These are phyloP conservation scores for Bombus soroeensis DNA, from an alignment of 1,140 invertebrate genomes.

Conservation along the genomic window DNA sequence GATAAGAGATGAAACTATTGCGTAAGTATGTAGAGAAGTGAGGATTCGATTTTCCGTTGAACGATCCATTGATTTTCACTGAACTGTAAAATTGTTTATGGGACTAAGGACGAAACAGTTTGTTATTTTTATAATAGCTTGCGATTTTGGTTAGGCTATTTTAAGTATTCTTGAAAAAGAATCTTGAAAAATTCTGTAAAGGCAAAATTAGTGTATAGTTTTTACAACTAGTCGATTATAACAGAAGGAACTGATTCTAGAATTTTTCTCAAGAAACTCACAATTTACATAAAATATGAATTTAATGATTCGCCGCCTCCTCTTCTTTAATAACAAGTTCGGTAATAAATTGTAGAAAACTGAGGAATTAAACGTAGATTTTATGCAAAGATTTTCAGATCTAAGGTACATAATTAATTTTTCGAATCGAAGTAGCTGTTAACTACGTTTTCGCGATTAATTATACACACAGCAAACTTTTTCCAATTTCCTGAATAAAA, in stretches of 20 bases:
- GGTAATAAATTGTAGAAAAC: neutral
- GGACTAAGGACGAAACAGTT: neutral
- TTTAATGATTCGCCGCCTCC: too few relatives aligned
- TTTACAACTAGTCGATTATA: too few relatives aligned
- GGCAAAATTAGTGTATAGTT: too few relatives aligned
- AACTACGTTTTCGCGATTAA: neutral
- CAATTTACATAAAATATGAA: too few relatives aligned
- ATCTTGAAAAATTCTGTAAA: neutral
- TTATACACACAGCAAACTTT: neutral
- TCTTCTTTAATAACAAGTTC: neutral
- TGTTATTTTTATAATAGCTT: neutral
- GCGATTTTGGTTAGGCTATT: neutral
- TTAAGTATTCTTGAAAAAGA: neutral
- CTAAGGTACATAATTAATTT: neutral
- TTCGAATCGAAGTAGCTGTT: neutral
- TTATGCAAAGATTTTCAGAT: neutral
- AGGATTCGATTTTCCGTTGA: neutral
- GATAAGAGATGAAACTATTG: neutral
- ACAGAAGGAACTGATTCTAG: neutral
- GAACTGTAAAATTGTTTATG: neutral
- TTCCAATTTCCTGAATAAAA: neutral
- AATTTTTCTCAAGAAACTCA: neutral
- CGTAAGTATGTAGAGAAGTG: neutral
- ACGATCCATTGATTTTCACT: neutral
- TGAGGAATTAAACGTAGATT: neutral